Evolutionary conservation across 2,113 vertebrate genomes (phyloP).

Genomic region (Chiloscyllium plagiosum): DNA sequence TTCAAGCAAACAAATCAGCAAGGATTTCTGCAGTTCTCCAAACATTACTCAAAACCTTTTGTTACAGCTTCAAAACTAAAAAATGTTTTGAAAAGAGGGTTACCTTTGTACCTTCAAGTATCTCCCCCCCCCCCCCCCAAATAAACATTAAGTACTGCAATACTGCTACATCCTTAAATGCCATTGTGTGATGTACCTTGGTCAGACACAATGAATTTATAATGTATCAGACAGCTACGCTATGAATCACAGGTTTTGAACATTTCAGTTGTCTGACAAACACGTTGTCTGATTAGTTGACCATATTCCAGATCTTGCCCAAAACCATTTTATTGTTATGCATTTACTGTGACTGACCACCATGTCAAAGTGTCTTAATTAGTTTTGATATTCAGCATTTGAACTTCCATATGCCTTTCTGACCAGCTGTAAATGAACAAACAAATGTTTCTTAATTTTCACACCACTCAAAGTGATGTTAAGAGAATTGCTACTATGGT

Average conservation of each 20-base stretch:
- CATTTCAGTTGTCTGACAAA: not conserved
- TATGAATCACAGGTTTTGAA: conserved; percentile 14
- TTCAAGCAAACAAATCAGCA: not conserved
- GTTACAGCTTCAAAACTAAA: not conserved
- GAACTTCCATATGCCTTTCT: too few relatives aligned
- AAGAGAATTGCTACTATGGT: not conserved
- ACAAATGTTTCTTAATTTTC: not conserved
- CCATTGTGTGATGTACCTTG: not conserved
- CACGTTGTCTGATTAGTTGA: conserved; percentile 19
- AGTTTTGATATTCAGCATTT: not conserved
- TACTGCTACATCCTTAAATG: not conserved
- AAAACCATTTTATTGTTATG: not conserved
- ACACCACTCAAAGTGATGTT: not conserved
- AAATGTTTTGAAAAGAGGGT: not conserved
- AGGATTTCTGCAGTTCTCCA: not conserved
- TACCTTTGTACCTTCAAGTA: not conserved
- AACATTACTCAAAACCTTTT: not conserved
- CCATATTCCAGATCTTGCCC: not conserved
- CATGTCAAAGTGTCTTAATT: not conserved
- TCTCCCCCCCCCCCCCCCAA: too few relatives aligned
- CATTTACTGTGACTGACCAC: not conserved
- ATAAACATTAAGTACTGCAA: not conserved
- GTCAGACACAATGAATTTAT: not conserved
- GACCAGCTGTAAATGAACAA: not conserved
- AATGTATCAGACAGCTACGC: not conserved